Percentiles rank a stretch among this genome's conserved stretches.
These are phyloP conservation scores for Helicolenus hilgendorfi DNA, from an alignment of 2,797 vertebrate genomes.

Conservation along the genomic window DNA sequence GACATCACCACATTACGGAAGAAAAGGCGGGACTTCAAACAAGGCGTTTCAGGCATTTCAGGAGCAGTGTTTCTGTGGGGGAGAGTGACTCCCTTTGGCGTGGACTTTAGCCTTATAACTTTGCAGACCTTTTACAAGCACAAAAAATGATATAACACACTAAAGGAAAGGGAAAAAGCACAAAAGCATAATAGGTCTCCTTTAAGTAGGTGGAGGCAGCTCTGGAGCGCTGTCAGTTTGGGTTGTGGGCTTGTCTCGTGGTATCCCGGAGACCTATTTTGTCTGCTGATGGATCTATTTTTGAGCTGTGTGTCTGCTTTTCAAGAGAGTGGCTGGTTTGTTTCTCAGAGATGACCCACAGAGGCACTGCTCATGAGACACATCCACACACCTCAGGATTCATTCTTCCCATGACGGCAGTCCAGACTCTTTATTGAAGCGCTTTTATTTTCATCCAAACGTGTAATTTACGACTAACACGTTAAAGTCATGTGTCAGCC, in stretches of 20 bases:
- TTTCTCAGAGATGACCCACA: conserved; percentile 53
- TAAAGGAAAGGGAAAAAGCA: no score
- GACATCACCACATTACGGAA: no score
- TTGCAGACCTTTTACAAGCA: no score
- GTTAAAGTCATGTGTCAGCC: conserved; percentile 20
- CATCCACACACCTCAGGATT: conserved; percentile 15
- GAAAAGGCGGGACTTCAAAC: no score
- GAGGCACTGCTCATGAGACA: conserved; percentile 34
- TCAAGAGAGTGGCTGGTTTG: conserved; percentile 62
- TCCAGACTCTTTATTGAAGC: conserved; percentile 26
- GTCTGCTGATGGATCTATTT: conserved; percentile 76
- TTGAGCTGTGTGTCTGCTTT: conserved; percentile 54
- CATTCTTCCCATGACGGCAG: conserved; percentile 7
- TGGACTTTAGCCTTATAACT: no score
- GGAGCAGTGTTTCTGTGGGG: no score
- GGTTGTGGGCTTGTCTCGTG: conserved; percentile 77
- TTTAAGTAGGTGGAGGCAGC: conserved; percentile 35
- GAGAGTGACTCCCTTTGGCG: no score
- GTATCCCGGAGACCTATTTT: conserved; percentile 66
- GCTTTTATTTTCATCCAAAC: conserved; percentile 44
- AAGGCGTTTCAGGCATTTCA: no score
- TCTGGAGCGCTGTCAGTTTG: conserved; percentile 44
- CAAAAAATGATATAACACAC: no score
- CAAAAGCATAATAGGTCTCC: background rate
- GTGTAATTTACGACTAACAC: conserved; percentile 40